Conservation (phyloP, 1,140 invertebrate genomes). For the Asobara japonica region DNA sequence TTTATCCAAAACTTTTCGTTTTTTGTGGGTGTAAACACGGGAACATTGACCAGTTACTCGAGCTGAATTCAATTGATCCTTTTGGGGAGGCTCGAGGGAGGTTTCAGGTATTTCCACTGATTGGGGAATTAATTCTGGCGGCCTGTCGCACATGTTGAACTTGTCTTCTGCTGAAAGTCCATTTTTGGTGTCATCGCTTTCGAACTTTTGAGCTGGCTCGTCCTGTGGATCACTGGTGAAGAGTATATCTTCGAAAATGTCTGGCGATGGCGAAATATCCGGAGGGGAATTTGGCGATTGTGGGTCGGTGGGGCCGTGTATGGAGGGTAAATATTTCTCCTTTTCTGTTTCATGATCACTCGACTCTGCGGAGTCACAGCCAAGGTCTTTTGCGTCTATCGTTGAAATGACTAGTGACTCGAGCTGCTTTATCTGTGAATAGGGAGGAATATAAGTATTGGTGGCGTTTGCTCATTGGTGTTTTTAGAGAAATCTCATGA, state of each 20-base stretch:
- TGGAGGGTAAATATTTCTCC: background rate
- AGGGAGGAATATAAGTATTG: background rate
- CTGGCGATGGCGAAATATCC: background rate
- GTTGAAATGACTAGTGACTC: slow-evolving; percentile 55
- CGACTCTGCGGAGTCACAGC: background rate
- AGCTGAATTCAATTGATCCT: slow-evolving; percentile 46
- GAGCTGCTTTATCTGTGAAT: slow-evolving; percentile 64
- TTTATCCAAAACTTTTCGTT: slow-evolving; percentile 32
- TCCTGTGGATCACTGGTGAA: background rate
- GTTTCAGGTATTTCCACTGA: background rate
- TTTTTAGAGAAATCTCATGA: too few species aligned
- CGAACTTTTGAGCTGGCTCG: too few species aligned
- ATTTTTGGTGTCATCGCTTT: background rate
- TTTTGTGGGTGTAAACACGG: slow-evolving; percentile 46
- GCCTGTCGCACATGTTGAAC: background rate
- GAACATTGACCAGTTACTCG: slow-evolving; percentile 56
- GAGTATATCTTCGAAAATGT: background rate
- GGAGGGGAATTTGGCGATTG: slow-evolving; percentile 7
- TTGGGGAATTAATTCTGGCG: background rate
- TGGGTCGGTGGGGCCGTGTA: background rate
- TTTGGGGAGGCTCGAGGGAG: background rate
- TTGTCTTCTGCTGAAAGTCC: background rate
- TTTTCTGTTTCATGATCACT: background rate
- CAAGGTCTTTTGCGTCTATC: slow-evolving; percentile 42
- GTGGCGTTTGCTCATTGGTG: too few species aligned